These are phyloP conservation scores for Rhinophrynus dorsalis DNA, from an alignment of 2,797 vertebrate genomes.

Conservation along the genomic window DNA sequence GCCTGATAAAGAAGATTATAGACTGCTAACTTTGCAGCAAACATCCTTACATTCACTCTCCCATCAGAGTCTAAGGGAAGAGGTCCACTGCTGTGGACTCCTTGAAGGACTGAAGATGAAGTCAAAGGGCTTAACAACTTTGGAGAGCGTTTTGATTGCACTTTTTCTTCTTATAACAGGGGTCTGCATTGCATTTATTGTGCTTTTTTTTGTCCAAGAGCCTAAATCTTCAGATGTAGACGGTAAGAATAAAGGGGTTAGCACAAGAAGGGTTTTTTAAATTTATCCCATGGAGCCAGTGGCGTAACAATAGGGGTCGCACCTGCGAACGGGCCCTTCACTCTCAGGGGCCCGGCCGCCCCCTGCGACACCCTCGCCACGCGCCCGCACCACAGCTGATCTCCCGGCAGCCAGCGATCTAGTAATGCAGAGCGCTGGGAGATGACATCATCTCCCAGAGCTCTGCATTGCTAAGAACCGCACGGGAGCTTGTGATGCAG, in stretches of 20 bases:
- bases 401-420: no score
- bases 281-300: no score
- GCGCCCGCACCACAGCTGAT: no score
- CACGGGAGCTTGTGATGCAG: no score
- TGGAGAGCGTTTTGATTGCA: constrained; percentile 68
- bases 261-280: not conserved
- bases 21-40: not conserved
- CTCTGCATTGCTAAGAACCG: no score
- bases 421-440: no score
- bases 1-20: constrained; percentile 14
- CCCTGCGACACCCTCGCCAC: no score
- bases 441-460: no score
- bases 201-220: constrained; percentile 56
- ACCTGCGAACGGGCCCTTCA: no score
- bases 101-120: not conserved
- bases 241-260: constrained; percentile 32
- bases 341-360: no score
- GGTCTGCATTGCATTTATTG: constrained; percentile 62
- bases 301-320: no score
- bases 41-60: not conserved
- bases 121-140: constrained; percentile 51
- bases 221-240: not conserved
- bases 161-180: constrained; percentile 67
- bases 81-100: not conserved
- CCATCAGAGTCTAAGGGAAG: not conserved